These are phyloP conservation scores for Sinocyclocheilus rhinocerous DNA, from an alignment of 2,113 vertebrate species.

Conservation along the genomic window DNA sequence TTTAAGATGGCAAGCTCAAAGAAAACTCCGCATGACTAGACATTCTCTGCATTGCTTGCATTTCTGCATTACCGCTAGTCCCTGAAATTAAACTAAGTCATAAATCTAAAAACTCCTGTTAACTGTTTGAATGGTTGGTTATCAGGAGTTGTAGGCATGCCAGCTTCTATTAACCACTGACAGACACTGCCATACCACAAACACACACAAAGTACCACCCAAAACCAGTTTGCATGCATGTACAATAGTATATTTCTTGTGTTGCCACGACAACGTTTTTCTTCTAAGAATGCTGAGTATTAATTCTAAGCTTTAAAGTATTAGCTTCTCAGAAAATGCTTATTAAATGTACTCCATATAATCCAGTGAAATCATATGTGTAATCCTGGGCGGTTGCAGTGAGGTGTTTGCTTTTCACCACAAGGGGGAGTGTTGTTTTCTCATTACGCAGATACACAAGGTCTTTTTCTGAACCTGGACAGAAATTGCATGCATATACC, in stretches of 20 bases:
- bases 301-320: conserved; percentile 25
- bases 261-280: conserved; percentile 13
- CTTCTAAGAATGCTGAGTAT: conserved; percentile 8
- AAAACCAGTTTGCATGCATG: conserved; percentile 4
- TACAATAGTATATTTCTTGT: not conserved
- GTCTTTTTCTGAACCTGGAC: not conserved
- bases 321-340: conserved; percentile 27
- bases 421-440: conserved; percentile 69
- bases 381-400: conserved; percentile 64
- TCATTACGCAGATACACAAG: not conserved
- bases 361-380: conserved; percentile 63
- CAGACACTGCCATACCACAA: conserved; percentile 14
- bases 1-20: not conserved
- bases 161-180: conserved; percentile 16
- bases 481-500: not conserved
- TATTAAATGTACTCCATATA: conserved; percentile 27
- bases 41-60: not conserved
- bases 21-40: not conserved
- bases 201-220: conserved; percentile 33
- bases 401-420: conserved; percentile 58
- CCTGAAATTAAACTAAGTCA: not conserved
- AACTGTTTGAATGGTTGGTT: conserved; percentile 9
- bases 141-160: conserved; percentile 11
- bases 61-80: not conserved
- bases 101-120: not conserved